phyloP scores from a whole-genome alignment of 2,888 invertebrate species.

The Platerodrilus igneus region DNA sequence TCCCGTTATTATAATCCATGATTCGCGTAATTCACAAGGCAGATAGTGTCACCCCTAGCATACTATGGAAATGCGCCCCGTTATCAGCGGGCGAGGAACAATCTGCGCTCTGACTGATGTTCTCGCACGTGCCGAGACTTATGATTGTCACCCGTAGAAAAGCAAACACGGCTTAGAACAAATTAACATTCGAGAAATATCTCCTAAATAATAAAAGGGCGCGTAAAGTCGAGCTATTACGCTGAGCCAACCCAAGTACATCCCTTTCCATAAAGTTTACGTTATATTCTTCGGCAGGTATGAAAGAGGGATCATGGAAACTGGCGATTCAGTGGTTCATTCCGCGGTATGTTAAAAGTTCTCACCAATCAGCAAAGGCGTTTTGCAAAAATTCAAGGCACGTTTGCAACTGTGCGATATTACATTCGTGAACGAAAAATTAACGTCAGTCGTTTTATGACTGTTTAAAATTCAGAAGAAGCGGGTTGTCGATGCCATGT shows the following conservation, averaged over 20 bases:
- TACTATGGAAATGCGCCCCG: conserved; percentile 26
- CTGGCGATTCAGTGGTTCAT: conserved; percentile 19
- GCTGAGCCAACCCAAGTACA: conserved; percentile 16
- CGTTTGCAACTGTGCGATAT: conserved; percentile 40
- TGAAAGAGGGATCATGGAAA: conserved; percentile 19
- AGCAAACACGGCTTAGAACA: conserved; percentile 19
- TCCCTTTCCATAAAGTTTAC: conserved; percentile 19
- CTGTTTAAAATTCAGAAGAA: conserved; percentile 46
- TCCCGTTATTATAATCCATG: conserved; percentile 49
- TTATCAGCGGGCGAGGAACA: conserved; percentile 27
- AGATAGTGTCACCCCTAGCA: conserved; percentile 31
- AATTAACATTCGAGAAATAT: conserved; percentile 25
- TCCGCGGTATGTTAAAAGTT: conserved; percentile 23
- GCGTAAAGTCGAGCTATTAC: conserved; percentile 19
- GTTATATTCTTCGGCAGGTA: conserved; percentile 20
- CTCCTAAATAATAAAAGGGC: conserved; percentile 21
- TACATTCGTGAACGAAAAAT: conserved; percentile 48
- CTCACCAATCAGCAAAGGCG: conserved; percentile 22
- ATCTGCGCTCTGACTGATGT: conserved; percentile 28
- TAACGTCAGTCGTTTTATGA: conserved; percentile 50
- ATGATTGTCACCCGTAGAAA: conserved; percentile 37
- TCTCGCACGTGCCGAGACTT: conserved; percentile 40
- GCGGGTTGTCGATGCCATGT: conserved; percentile 34
- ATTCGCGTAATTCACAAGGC: conserved; percentile 45
- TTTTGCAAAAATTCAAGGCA: conserved; percentile 31